A percentile compares a stretch with the other conserved stretches of the same genome.
Evolutionary conservation across 2,888 invertebrate species (phyloP).

Genomic region (Abscondita cerata): DNA sequence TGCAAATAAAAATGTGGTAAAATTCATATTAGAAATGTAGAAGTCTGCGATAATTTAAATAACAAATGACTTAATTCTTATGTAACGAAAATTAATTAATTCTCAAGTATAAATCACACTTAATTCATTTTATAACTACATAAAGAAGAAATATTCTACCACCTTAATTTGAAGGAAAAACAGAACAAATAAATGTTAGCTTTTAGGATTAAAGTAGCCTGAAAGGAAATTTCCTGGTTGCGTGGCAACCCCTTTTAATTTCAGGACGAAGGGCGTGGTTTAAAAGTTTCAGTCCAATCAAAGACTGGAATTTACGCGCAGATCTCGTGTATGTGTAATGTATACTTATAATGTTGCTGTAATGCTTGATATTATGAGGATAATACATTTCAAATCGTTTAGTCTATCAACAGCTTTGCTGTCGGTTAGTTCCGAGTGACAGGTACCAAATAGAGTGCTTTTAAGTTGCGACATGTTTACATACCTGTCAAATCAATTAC

Average conservation of each 20-base stretch:
- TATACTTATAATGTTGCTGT: constrained; percentile 60
- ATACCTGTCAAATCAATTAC: constrained; percentile 3
- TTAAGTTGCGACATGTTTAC: constrained; percentile 15
- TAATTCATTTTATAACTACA: constrained; percentile 34
- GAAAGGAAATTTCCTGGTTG: constrained; percentile 28
- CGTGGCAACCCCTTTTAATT: constrained; percentile 44
- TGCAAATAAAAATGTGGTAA: constrained; percentile 6
- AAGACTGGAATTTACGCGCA: constrained; percentile 49
- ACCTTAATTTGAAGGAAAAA: constrained; percentile 30
- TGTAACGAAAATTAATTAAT: constrained; percentile 28
- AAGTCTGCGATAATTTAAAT: constrained; percentile 8
- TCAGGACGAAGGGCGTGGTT: constrained; percentile 43
- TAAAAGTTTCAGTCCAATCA: constrained; percentile 52
- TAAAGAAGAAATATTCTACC: constrained; percentile 7
- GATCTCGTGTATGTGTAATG: constrained; percentile 55
- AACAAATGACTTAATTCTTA: constrained; percentile 10
- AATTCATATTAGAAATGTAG: constrained; percentile 10
- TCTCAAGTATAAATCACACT: constrained; percentile 27
- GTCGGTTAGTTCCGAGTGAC: constrained; percentile 42
- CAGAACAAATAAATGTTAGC: constrained; percentile 21
- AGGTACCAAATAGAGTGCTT: constrained; percentile 22
- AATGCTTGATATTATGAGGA: constrained; percentile 60
- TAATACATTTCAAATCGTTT: constrained; percentile 61
- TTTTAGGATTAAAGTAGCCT: constrained; percentile 26
- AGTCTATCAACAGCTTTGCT: constrained; percentile 56